A percentile compares a stretch with the other conserved stretches of the same genome.
Conservation (phyloP, 2,113 vertebrate genomes). For the Monopterus albus region DNA sequence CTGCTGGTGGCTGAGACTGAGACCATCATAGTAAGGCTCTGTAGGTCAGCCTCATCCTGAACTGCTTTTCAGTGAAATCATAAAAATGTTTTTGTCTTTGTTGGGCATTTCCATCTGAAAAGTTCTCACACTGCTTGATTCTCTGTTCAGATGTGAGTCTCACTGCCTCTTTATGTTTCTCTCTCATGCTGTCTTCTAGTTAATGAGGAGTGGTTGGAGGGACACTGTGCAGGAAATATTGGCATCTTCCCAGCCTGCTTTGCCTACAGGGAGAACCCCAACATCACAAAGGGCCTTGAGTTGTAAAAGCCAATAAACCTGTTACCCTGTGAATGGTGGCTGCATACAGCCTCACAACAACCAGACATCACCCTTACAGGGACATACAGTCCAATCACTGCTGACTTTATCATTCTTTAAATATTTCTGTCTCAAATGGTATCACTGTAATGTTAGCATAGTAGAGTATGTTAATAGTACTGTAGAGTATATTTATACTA, state of each 20-base stretch:
- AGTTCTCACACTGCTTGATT: background rate
- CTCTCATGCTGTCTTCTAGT: slow-evolving; percentile 75
- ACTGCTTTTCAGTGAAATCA: background rate
- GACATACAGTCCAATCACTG: background rate
- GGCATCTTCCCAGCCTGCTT: slow-evolving; percentile 93
- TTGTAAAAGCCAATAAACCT: background rate
- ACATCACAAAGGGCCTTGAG: background rate
- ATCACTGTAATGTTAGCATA: background rate
- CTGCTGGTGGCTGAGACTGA: too few relatives aligned
- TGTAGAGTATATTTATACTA: background rate
- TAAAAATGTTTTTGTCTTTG: background rate
- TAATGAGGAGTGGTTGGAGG: slow-evolving; percentile 92
- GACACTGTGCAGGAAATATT: slow-evolving; percentile 80
- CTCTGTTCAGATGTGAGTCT: background rate
- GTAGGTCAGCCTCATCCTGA: background rate
- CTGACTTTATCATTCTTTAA: background rate
- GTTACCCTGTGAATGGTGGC: background rate
- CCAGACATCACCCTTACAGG: background rate
- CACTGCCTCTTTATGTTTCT: background rate
- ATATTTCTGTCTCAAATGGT: background rate
- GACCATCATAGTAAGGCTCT: too few relatives aligned
- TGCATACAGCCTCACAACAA: background rate
- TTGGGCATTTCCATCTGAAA: background rate
- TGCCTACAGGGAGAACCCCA: slow-evolving; percentile 72
- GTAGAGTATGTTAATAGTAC: background rate